These are phyloP conservation scores for Phalloptychus januarius DNA, from an alignment of 2,797 vertebrate species.

Conservation along the genomic window DNA sequence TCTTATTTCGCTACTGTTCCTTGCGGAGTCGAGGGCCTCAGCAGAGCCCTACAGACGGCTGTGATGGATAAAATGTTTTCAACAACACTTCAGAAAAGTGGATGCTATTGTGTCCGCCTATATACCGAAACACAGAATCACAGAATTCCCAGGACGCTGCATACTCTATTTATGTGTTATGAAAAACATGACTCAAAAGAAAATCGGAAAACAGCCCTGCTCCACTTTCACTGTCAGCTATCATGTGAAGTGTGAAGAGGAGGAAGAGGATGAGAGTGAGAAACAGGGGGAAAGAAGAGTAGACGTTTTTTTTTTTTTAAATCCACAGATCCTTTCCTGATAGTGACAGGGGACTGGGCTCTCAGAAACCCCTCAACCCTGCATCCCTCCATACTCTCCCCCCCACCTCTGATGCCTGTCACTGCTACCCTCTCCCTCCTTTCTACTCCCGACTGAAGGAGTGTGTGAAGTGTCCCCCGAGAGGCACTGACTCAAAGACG, in stretches of 20 bases:
- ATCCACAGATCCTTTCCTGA: conserved; percentile 75
- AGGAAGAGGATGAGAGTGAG: conserved; percentile 67
- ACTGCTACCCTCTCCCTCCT: conserved; percentile 70
- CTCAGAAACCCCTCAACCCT: conserved; percentile 45
- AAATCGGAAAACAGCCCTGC: conserved; percentile 72
- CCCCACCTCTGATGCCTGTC: conserved; percentile 74
- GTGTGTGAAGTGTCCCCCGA: conserved; percentile 83
- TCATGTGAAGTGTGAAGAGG: conserved; percentile 76
- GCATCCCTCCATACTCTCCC: conserved; percentile 15
- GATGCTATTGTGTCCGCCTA: conserved; percentile 76
- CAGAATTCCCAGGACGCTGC: conserved; percentile 76
- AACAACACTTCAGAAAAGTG: conserved; percentile 76
- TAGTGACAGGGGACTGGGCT: conserved; percentile 75
- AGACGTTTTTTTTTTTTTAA: conserved; percentile 75
- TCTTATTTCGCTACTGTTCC: conserved; percentile 66
- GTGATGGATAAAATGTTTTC: conserved; percentile 79
- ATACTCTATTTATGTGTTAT: conserved; percentile 80
- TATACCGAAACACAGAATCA: conserved; percentile 71
- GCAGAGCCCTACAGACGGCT: conserved; percentile 70
- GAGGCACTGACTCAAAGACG: conserved; percentile 82
- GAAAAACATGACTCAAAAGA: conserved; percentile 81
- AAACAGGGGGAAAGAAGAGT: conserved; percentile 56
- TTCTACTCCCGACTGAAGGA: conserved; percentile 72
- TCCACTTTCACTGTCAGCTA: conserved; percentile 78
- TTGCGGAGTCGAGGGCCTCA: conserved; percentile 67